Base-by-base conservation (phyloP, 2,888 invertebrate genomes). In the Plutella xylostella region DNA sequence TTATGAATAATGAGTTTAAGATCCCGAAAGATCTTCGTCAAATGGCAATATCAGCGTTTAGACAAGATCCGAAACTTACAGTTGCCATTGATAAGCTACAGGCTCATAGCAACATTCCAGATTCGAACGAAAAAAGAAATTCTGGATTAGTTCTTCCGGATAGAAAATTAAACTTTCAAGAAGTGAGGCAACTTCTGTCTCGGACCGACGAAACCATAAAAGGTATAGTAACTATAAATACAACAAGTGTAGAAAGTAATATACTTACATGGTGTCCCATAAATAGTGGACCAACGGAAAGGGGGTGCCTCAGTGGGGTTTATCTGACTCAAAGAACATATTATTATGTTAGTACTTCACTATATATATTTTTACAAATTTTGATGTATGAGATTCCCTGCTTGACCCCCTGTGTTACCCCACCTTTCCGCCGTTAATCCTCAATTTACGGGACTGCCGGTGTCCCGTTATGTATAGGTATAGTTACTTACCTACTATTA, bases 81-180 rank as follows among this genome's bases (percentile, higher is more conserved):
- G 59, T 65, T 38, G 82, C 83, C 30, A 77, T 83, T 51, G 68
- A 80, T 55, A 74, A 65, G 48, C 62, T 70, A 54, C 51, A 57
- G 49, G 50, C 54, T 51, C 45, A n/a, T 60, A 65, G 47, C 47
- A 55, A 40, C 4, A 19, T 18, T 14, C 12, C 21, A 7, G 30
- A 18, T 4, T 4, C 9, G 28, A 12, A 12, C n/a, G 41, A 22
- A 20, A 22, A 6, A 25, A 19, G 4, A 9, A 9, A 7, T 11
- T n/a, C 4, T 44, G 44, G 51, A 41, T 39, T 69, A 28, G 41
- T 59, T 12, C 59, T 83, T 45, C 79, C 82, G 4, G 72, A 72
- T 37, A 62, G 82, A 12, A 79, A 73, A 57, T 52, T 82, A 22
- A 55, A 72, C 11, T 82, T 83, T 54, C 45, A 45, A 46, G 82